phyloP scores from a whole-genome alignment of 2,888 invertebrate species.

The Hirtodrosophila histrioides region DNA sequence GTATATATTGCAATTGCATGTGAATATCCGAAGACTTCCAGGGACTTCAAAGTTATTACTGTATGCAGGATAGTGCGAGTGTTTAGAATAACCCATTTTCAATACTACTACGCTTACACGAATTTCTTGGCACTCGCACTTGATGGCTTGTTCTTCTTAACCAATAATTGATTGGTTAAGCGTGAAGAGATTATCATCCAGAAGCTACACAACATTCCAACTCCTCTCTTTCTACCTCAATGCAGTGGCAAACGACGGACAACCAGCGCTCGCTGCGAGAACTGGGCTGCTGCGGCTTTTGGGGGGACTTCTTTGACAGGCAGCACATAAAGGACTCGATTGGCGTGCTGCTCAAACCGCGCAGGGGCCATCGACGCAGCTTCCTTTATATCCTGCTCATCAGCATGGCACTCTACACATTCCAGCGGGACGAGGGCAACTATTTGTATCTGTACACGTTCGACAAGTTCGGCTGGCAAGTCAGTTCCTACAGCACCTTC shows the following conservation, averaged over 20 bases:
- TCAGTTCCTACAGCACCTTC: conserved; percentile 89
- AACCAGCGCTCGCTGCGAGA: conserved; percentile 87
- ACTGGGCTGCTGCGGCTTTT: conserved; percentile 86
- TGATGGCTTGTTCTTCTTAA: too few relatives aligned
- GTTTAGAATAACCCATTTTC: too few relatives aligned
- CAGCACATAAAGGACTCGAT: conserved; percentile 88
- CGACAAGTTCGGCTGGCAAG: conserved; percentile 89
- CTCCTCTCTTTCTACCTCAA: background rate
- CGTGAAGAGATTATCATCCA: too few relatives aligned
- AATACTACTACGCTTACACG: too few relatives aligned
- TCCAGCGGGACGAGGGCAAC: conserved; percentile 92
- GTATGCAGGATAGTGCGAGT: too few relatives aligned
- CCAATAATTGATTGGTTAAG: too few relatives aligned
- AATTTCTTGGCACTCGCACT: too few relatives aligned
- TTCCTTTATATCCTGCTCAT: conserved; percentile 89
- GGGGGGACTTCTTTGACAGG: conserved; percentile 90
- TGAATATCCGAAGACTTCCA: too few relatives aligned
- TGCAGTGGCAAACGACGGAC: conserved; percentile 88
- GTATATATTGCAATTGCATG: too few relatives aligned
- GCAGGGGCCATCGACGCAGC: conserved; percentile 86
- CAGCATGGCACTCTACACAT: conserved; percentile 92
- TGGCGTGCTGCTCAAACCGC: conserved; percentile 86
- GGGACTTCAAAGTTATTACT: too few relatives aligned
- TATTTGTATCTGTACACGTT: conserved; percentile 91
- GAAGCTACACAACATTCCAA: too few relatives aligned